Evolutionary conservation across 2,888 invertebrate genomes (phyloP), one percentile per base, ranked within the genome.

Genomic region (Cephus rjabovi): DNA sequence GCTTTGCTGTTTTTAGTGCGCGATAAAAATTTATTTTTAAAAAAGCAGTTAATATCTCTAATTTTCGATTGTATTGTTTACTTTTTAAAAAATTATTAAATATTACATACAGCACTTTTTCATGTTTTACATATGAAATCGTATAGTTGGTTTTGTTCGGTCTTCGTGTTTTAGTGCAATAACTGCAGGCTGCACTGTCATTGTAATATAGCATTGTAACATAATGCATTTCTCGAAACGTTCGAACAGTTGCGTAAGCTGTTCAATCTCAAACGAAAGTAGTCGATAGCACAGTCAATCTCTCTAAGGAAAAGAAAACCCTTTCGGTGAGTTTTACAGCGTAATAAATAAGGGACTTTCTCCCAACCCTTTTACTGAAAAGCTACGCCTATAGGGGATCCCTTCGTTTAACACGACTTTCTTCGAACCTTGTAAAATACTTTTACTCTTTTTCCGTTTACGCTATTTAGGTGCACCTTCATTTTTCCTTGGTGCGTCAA

Each of bases 271-370:
- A 35, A 35, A 35, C 34, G 35, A 74, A 74, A 74, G 37, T 56
- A 23, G 56, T 56, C 23, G 23, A 23, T 56, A 23, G 56, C 23
- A 56, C 56, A 56, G 56, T 56, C 56, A 56, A 23, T 56, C 56
- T 56, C 2, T 23, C 11, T 12, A 74, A 30, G 37, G 23, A 34
- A 75, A 34, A 69, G 35, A 76, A 84, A 88, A 84, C 86, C 86
- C 85, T 87, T 87, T 84, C 82, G 77, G 83, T 81, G 79, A 83
- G 86, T 90, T 90, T 91, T 90, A 91, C 88, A 87, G 86, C 87
- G 81, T 81, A 86, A 85, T 89, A 90, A 90, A 90, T 86, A 87
- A 86, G 87, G 77, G 85, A 91, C 90, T 90, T 91, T 91, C 90
- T 88, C 88, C 85, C 79, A 90, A 90, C 89, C 90, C 90, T 91